A percentile compares a stretch with the other conserved stretches of the same genome.
Conservation (phyloP, 2,888 invertebrate species). For the Furcula furcula region DNA sequence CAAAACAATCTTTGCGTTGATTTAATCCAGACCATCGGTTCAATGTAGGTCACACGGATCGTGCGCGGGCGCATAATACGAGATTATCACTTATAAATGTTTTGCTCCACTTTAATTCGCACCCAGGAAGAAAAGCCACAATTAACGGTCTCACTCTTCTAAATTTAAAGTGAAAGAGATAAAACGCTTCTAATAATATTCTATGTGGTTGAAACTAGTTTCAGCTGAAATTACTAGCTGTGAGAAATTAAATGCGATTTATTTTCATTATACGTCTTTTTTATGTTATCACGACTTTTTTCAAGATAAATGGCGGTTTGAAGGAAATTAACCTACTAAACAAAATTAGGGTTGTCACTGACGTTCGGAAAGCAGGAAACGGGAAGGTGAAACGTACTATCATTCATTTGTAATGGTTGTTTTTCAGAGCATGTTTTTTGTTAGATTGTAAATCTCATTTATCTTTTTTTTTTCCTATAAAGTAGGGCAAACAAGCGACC, state of each 20-base stretch:
- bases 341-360: background rate
- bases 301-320: background rate
- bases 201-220: conserved; percentile 10
- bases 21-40: conserved; percentile 41
- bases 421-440: background rate
- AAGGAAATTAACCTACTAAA: conserved; percentile 1
- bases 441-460: background rate
- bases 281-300: background rate
- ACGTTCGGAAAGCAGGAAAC: background rate
- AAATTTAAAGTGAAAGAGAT: background rate
- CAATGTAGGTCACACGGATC: conserved; percentile 48
- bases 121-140: conserved; percentile 16
- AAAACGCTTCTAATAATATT: conserved; percentile 10
- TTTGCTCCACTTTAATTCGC: conserved; percentile 43
- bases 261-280: conserved; percentile 3
- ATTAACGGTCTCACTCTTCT: conserved; percentile 16
- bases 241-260: conserved; percentile 11
- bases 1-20: conserved; percentile 43
- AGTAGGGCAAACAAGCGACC: no score
- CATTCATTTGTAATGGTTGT: background rate
- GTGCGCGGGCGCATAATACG: conserved; percentile 42
- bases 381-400: background rate
- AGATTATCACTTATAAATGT: conserved; percentile 39
- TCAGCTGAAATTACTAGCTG: conserved; percentile 6
- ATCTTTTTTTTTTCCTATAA: no score